A percentile compares a stretch with the other conserved stretches of the same genome.
Conservation (phyloP, 2,888 invertebrate genomes). For the Drosophila meridionalis region DNA sequence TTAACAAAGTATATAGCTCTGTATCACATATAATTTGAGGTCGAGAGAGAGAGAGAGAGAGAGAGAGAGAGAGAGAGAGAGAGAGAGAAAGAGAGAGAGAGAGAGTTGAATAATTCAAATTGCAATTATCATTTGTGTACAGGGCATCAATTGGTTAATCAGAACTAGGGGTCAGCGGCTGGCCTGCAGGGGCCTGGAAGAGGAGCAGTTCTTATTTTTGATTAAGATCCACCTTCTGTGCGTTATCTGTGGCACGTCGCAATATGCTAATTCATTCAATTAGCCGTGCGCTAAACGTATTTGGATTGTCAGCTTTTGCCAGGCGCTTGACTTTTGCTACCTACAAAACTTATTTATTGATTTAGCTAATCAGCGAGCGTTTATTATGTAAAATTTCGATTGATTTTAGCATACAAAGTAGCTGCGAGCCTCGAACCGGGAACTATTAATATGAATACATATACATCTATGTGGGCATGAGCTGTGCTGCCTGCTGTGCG, state of each 20-base stretch:
- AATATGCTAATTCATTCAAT: conserved; percentile 76
- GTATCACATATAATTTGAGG: too few relatives aligned
- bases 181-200: not conserved
- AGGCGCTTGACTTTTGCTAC: conserved; percentile 74
- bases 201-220: not conserved
- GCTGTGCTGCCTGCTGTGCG: conserved; percentile 41
- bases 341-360: conserved; percentile 71
- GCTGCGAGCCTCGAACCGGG: conserved; percentile 4
- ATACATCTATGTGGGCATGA: not conserved
- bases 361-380: conserved; percentile 74
- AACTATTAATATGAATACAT: conserved; percentile 10
- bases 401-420: conserved; percentile 64
- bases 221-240: conserved; percentile 13
- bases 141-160: not conserved
- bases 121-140: not conserved
- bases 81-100: not conserved
- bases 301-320: conserved; percentile 45
- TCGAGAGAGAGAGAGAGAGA: too few relatives aligned
- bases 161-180: not conserved
- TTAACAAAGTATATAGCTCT: not conserved
- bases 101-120: not conserved
- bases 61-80: not conserved
- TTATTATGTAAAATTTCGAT: conserved; percentile 74
- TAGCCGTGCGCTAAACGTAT: conserved; percentile 61
- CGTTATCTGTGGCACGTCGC: conserved; percentile 20